A percentile compares a stretch with the other conserved stretches of the same genome.
These are phyloP conservation scores for Anolis sagrei DNA, from an alignment of 2,113 vertebrate genomes.

Conservation along the genomic window DNA sequence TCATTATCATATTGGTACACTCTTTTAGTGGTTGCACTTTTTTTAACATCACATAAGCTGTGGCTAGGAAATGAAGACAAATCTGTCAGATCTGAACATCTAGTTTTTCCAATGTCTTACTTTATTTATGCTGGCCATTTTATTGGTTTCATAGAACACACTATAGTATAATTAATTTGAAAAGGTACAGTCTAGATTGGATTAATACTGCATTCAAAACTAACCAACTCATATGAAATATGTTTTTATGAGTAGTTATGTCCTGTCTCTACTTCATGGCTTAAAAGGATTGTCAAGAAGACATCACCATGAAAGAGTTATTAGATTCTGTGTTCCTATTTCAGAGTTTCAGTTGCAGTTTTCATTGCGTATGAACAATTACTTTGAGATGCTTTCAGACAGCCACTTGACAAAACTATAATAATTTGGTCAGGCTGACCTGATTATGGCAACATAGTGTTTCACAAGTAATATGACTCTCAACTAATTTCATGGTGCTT, in stretches of 20 bases:
- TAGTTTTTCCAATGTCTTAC: no score
- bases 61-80: no score
- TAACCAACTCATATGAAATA: neutral
- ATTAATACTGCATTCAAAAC: neutral
- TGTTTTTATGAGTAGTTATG: conserved; percentile 26
- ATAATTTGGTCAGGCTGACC: neutral
- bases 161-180: neutral
- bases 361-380: neutral
- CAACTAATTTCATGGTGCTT: neutral
- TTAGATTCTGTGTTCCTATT: neutral
- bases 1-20: no score
- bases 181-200: neutral
- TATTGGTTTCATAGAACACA: neutral
- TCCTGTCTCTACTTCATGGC: conserved; percentile 39
- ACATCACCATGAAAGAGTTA: conserved; percentile 35
- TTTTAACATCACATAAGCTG: no score
- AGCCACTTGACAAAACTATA: neutral
- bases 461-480: neutral
- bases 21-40: no score
- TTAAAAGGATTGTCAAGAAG: conserved; percentile 44
- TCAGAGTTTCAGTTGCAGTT: neutral
- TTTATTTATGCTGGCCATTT: neutral
- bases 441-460: neutral
- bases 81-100: no score
- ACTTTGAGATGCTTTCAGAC: neutral